Conservation (phyloP, 1,140 invertebrate genomes). For the Drosophila athabasca region DNA sequence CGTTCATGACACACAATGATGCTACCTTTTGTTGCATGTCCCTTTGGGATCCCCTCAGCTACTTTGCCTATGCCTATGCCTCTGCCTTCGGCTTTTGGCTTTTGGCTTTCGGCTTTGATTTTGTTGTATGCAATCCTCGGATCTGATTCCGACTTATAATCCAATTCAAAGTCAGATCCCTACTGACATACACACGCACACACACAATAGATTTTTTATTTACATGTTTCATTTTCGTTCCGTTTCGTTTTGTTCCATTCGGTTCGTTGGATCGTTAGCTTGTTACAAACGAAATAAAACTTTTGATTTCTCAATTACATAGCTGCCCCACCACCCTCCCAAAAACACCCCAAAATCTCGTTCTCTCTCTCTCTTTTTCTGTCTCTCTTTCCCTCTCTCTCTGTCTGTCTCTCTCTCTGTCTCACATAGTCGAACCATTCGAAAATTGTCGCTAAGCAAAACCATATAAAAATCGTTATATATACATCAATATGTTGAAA, state of each 20-base stretch:
- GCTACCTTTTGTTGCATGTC: slow-evolving; percentile 44
- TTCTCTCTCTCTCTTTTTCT: slow-evolving; percentile 10
- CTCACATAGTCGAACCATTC: slow-evolving; percentile 24
- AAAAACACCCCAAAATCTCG: not conserved
- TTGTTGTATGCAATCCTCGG: slow-evolving; percentile 1
- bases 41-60: slow-evolving; percentile 33
- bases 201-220: slow-evolving; percentile 16
- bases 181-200: slow-evolving; percentile 7
- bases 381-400: slow-evolving; percentile 11
- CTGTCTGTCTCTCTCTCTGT: slow-evolving; percentile 20
- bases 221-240: slow-evolving; percentile 35
- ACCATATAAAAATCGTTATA: slow-evolving; percentile 36
- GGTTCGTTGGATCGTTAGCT: slow-evolving; percentile 42
- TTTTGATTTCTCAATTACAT: slow-evolving; percentile 42
- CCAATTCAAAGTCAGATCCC: slow-evolving; percentile 10
- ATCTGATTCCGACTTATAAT: slow-evolving; percentile 1
- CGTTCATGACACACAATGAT: slow-evolving; percentile 14
- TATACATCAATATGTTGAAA: slow-evolving; percentile 20
- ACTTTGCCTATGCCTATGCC: slow-evolving; percentile 2
- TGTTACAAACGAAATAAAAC: slow-evolving; percentile 37
- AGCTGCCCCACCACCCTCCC: slow-evolving; percentile 47
- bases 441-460: slow-evolving; percentile 38
- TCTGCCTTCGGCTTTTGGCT: slow-evolving; percentile 16
- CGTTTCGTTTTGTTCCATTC: slow-evolving; percentile 47
- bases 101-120: slow-evolving; percentile 39